These are phyloP conservation scores for Acanthosepion pharaonis DNA, from an alignment of 2,888 invertebrate species.

Conservation along the genomic window DNA sequence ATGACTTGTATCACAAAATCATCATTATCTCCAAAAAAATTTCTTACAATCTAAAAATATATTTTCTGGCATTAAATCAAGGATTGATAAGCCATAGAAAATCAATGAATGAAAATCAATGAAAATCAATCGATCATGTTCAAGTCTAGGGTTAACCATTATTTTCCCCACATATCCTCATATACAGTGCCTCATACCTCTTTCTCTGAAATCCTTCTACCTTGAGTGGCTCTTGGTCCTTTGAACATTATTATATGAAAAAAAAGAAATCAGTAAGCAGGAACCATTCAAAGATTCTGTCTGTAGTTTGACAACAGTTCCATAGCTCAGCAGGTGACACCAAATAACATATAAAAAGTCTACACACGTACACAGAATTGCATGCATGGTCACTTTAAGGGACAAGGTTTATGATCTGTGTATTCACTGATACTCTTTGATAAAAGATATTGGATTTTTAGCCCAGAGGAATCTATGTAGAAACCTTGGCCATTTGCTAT, in stretches of 20 bases:
- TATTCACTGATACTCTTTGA: not conserved
- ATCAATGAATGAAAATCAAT: too few relatives aligned
- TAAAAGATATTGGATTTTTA: not conserved
- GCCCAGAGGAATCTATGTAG: not conserved
- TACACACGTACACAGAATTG: not conserved
- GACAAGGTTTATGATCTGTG: not conserved
- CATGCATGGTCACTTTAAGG: not conserved
- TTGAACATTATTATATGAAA: not conserved
- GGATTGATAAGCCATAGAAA: too few relatives aligned
- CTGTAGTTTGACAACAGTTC: not conserved
- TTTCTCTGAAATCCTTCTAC: too few relatives aligned
- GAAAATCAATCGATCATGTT: too few relatives aligned
- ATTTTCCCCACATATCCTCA: too few relatives aligned
- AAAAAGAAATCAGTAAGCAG: slow-evolving; percentile 4
- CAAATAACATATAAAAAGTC: not conserved
- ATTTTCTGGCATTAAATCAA: too few relatives aligned
- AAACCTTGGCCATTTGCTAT: not conserved
- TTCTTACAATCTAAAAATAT: too few relatives aligned
- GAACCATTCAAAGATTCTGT: not conserved
- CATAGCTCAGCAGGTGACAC: not conserved
- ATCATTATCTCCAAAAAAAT: too few relatives aligned
- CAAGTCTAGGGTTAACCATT: too few relatives aligned
- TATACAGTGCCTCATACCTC: too few relatives aligned
- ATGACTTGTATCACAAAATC: too few relatives aligned
- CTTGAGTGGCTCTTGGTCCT: too few relatives aligned